Conservation (phyloP, 1,140 invertebrate genomes). For the Drosophila guanche region DNA sequence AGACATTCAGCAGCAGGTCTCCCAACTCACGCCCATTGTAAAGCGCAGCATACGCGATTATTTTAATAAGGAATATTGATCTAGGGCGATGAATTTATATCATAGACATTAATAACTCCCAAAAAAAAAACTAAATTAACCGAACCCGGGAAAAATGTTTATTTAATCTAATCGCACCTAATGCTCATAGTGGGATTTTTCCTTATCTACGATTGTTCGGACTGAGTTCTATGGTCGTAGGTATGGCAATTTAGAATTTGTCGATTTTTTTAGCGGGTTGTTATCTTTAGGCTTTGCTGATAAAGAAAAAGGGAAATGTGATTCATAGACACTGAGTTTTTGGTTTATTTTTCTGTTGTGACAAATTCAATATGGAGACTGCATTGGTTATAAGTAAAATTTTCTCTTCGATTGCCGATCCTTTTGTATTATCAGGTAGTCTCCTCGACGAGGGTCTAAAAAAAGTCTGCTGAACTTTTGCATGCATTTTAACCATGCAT, state of each 20-base stretch:
- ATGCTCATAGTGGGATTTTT: conserved; percentile 43
- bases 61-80: conserved; percentile 60
- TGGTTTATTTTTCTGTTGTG: too few species aligned
- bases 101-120: conserved; percentile 42
- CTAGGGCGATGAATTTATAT: conserved; percentile 55
- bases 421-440: too few species aligned
- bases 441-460: too few species aligned
- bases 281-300: conserved; percentile 5
- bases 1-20: conserved; percentile 28
- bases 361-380: too few species aligned
- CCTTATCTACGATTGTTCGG: conserved; percentile 57
- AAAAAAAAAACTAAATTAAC: conserved; percentile 22
- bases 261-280: background rate
- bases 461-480: too few species aligned
- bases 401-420: too few species aligned
- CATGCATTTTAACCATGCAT: too few species aligned
- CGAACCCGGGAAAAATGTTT: conserved; percentile 10
- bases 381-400: too few species aligned
- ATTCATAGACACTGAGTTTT: too few species aligned
- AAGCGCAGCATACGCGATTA: conserved; percentile 69
- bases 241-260: conserved; percentile 30
- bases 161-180: conserved; percentile 54
- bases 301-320: background rate
- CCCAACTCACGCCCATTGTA: conserved; percentile 50
- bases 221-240: conserved; percentile 36